phyloP scores from a whole-genome alignment of 2,888 invertebrate genomes.

The Lampropteryx suffumata region DNA sequence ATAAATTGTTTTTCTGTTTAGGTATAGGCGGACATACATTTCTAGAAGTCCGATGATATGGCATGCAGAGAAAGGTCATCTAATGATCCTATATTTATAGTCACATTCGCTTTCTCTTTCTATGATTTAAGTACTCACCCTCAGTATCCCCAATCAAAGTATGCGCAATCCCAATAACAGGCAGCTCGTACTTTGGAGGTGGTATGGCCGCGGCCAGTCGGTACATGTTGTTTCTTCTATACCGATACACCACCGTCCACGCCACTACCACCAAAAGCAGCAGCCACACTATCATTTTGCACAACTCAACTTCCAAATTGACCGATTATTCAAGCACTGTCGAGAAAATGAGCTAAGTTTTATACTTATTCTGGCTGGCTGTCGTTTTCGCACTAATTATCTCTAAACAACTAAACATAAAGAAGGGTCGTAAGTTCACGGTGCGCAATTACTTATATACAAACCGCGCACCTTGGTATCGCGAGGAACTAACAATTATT shows the following conservation, averaged over 20 bases:
- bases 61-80: too few species aligned
- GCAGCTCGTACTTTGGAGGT: conserved; percentile 39
- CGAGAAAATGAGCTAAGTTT: conserved; percentile 15
- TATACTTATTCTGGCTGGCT: conserved; percentile 37
- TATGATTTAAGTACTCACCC: conserved; percentile 44
- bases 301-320: conserved; percentile 13
- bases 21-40: too few species aligned
- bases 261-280: conserved; percentile 42
- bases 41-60: too few species aligned
- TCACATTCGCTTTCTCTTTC: too few species aligned
- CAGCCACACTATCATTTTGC: conserved; percentile 53
- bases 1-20: too few species aligned
- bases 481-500: conserved; percentile 41
- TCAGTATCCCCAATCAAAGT: conserved; percentile 53
- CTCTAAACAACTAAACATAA: conserved; percentile 28
- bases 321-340: conserved; percentile 12
- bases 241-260: conserved; percentile 51
- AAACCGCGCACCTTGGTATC: conserved; percentile 46
- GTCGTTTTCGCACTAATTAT: conserved; percentile 44
- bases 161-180: conserved; percentile 58
- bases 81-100: too few species aligned
- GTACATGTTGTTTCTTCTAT: conserved; percentile 56
- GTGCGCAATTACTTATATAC: conserved; percentile 35
- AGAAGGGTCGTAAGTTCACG: conserved; percentile 57
- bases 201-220: conserved; percentile 52